Conservation (phyloP, 1,140 invertebrate species). For the Drosophila guanche region DNA sequence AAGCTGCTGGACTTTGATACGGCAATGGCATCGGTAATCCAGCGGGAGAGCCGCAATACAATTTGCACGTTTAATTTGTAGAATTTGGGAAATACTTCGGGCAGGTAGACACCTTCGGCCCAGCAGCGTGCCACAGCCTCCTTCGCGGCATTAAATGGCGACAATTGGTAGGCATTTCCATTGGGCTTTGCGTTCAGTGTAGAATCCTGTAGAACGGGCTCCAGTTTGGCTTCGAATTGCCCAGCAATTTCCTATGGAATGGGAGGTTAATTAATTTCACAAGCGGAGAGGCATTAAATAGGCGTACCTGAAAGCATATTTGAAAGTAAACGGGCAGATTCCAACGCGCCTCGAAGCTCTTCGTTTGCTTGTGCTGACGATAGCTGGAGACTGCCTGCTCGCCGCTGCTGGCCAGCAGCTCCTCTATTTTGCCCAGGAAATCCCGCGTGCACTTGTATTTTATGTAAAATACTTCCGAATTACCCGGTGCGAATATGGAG, state of each 20-base stretch:
- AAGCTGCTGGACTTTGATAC: slow-evolving; percentile 41
- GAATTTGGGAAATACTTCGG: slow-evolving; percentile 90
- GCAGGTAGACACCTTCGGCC: slow-evolving; percentile 89
- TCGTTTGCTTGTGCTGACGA: slow-evolving; percentile 87
- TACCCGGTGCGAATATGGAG: slow-evolving; percentile 94
- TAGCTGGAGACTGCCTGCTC: slow-evolving; percentile 81
- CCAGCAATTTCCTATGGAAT: slow-evolving; percentile 89
- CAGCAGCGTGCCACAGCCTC: slow-evolving; percentile 87
- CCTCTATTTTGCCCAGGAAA: slow-evolving; percentile 91
- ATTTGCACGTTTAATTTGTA: slow-evolving; percentile 94
- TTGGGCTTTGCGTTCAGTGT: slow-evolving; percentile 15
- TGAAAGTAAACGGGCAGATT: slow-evolving; percentile 98
- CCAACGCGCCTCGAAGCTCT: slow-evolving; percentile 93
- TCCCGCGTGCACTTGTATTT: slow-evolving; percentile 91
- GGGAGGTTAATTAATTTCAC: neutral
- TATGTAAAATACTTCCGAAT: slow-evolving; percentile 93
- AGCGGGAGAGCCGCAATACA: slow-evolving; percentile 89
- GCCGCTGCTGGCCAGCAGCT: slow-evolving; percentile 86
- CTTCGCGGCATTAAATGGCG: slow-evolving; percentile 65
- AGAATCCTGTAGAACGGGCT: slow-evolving; percentile 61
- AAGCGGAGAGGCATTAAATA: neutral
- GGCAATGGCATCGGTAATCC: slow-evolving; percentile 85
- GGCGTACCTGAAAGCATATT: slow-evolving; percentile 90
- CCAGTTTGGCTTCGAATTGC: slow-evolving; percentile 82
- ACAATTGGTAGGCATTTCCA: slow-evolving; percentile 41